phyloP scores from a whole-genome alignment of 2,113 vertebrate genomes.

The Phalacrocorax pelagicus region DNA sequence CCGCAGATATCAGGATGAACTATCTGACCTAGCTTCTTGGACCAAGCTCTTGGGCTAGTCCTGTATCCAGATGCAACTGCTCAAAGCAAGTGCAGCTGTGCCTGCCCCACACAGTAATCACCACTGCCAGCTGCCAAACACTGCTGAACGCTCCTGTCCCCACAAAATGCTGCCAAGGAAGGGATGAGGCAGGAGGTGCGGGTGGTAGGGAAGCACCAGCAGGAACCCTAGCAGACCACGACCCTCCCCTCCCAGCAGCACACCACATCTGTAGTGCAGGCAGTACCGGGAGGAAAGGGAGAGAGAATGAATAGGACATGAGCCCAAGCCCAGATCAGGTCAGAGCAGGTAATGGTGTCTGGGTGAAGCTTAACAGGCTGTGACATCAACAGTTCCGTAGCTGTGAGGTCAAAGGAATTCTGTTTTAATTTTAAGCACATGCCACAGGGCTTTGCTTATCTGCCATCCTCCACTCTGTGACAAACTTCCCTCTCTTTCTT shows the following conservation, averaged over 20 bases:
- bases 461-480: not conserved
- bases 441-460: not conserved
- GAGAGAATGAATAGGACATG: not conserved
- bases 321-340: not conserved
- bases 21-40: not conserved
- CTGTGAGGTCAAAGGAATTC: fast-evolving
- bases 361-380: not conserved
- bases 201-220: not conserved
- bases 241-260: not conserved
- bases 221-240: not conserved
- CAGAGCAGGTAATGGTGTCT: not conserved
- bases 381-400: not conserved
- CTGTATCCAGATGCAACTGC: fast-evolving
- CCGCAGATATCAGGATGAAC: not conserved
- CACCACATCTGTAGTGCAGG: fast-evolving
- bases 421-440: not conserved
- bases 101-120: not conserved
- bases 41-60: not conserved
- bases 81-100: fast-evolving
- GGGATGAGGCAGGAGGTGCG: not conserved
- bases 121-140: not conserved
- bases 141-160: not conserved
- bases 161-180: not conserved
- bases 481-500: not conserved
- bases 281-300: not conserved